Evolutionary conservation across 2,797 vertebrate species (phyloP).

Genomic region (Tadarida brasiliensis): DNA sequence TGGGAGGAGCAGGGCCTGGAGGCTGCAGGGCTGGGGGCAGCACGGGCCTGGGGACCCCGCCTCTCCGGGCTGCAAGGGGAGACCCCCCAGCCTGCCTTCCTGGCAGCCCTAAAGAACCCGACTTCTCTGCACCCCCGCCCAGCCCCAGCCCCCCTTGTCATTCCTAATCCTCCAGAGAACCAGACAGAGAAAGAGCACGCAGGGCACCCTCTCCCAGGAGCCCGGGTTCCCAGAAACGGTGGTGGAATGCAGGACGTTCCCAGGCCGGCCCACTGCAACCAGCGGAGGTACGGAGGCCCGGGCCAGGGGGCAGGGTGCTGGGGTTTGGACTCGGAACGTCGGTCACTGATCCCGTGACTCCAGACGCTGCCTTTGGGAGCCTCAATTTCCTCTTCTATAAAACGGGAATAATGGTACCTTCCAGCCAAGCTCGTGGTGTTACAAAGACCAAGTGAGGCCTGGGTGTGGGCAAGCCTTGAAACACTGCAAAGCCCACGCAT

Average conservation of each 20-base stretch:
- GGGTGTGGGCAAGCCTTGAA: neutral
- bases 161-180: neutral
- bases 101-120: neutral
- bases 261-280: neutral
- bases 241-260: neutral
- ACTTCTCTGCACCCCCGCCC: neutral
- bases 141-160: neutral
- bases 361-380: neutral
- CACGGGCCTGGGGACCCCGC: neutral
- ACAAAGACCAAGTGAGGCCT: neutral
- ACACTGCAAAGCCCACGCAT: neutral
- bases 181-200: neutral
- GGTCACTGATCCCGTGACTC: accelerated
- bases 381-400: neutral
- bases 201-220: neutral
- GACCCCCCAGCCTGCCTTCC: neutral
- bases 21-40: neutral
- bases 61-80: neutral
- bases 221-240: neutral
- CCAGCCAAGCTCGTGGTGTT: accelerated
- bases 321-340: neutral
- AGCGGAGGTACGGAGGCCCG: neutral
- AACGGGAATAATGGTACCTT: neutral
- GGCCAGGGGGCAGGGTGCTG: neutral
- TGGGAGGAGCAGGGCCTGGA: neutral